phyloP scores from a whole-genome alignment of 2,888 invertebrate species.

The Thereva nobilitata region DNA sequence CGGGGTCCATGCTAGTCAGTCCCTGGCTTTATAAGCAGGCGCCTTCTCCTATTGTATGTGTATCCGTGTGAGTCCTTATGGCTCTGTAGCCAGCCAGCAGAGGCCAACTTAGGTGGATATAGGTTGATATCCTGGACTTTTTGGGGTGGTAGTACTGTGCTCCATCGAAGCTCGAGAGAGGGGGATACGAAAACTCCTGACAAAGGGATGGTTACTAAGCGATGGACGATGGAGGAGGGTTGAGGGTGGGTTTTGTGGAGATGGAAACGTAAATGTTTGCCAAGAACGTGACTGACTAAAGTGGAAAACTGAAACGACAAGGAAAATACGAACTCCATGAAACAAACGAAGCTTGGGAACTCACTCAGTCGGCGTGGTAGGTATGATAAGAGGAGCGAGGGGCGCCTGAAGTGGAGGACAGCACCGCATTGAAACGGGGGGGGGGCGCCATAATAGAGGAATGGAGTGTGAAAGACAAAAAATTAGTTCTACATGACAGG shows the following conservation, averaged over 20 bases:
- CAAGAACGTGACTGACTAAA: conserved; percentile 32
- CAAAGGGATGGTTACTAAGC: background rate
- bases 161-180: too few species aligned
- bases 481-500: conserved; percentile 34
- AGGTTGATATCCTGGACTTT: too few species aligned
- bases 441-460: conserved; percentile 17
- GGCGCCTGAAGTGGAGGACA: background rate
- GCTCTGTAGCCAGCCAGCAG: too few species aligned
- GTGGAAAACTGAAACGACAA: conserved; percentile 24
- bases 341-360: conserved; percentile 11
- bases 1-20: too few species aligned
- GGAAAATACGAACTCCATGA: conserved; percentile 15
- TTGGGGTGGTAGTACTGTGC: too few species aligned
- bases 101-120: too few species aligned
- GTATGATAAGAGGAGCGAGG: background rate
- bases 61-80: too few species aligned
- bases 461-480: conserved; percentile 28
- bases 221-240: background rate
- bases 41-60: too few species aligned
- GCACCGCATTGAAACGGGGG: conserved; percentile 19
- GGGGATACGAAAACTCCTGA: background rate
- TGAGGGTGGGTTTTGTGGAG: background rate
- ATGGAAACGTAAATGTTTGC: conserved; percentile 31
- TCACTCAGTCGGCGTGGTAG: conserved; percentile 12
- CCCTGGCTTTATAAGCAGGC: too few species aligned